phyloP scores from a whole-genome alignment of 2,113 vertebrate species.

The Antechinus flavipes region DNA sequence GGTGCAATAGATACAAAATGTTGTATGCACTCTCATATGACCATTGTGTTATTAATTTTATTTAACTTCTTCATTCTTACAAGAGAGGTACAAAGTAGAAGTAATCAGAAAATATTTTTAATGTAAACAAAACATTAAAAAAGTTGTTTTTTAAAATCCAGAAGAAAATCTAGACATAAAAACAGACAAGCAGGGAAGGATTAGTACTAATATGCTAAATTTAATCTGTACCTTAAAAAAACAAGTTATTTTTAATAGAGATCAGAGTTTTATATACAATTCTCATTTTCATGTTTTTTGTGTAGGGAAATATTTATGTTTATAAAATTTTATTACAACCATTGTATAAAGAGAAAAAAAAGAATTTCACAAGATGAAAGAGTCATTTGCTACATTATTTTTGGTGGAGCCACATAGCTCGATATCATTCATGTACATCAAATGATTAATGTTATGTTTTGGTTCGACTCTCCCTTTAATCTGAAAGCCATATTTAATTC shows the following conservation, averaged over 20 bases:
- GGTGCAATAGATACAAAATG: not conserved
- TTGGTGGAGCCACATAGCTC: not conserved
- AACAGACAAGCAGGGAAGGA: not conserved
- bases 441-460: not conserved
- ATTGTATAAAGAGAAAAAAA: not conserved
- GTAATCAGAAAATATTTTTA: not conserved
- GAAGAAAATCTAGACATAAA: not conserved
- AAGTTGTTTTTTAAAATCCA: not conserved
- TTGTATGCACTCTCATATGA: not conserved
- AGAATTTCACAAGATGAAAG: not conserved
- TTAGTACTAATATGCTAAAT: not conserved
- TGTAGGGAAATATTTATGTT: not conserved
- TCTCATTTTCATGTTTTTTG: not conserved
- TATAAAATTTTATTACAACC: not conserved
- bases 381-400: not conserved
- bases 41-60: not conserved
- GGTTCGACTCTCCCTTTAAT: not conserved
- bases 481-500: slow-evolving; percentile 3
- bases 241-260: not conserved
- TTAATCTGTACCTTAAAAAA: not conserved
- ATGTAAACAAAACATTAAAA: not conserved
- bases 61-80: not conserved
- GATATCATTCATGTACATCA: not conserved
- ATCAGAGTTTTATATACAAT: not conserved
- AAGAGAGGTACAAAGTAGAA: not conserved